Conservation (phyloP, 1,140 invertebrate genomes). For the Theocolax elegans region DNA sequence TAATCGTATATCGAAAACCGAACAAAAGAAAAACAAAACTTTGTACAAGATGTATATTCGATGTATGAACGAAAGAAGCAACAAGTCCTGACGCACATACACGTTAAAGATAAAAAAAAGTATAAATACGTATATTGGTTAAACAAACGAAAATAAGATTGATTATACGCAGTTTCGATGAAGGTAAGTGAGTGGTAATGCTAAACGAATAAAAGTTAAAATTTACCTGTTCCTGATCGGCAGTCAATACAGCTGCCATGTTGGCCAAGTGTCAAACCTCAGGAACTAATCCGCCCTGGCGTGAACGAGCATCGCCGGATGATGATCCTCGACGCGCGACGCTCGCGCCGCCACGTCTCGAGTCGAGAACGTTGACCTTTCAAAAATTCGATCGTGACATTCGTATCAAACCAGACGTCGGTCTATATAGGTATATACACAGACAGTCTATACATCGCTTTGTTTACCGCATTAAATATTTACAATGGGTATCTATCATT, state of each 20-base stretch:
- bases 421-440: no score
- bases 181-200: no score
- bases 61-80: not conserved
- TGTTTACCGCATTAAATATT: no score
- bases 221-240: constrained; percentile 78
- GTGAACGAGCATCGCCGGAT: constrained; percentile 1
- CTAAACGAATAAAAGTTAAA: not conserved
- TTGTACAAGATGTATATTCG: not conserved
- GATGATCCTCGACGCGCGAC: no score
- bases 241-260: constrained; percentile 76
- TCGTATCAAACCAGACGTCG: no score
- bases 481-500: no score
- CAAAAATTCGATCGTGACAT: no score
- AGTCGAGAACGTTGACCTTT: no score
- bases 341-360: no score
- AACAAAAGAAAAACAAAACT: not conserved
- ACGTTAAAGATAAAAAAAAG: not conserved
- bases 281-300: not conserved
- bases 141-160: not conserved
- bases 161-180: not conserved
- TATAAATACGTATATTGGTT: not conserved
- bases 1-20: not conserved
- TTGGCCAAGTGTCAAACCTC: constrained; percentile 49
- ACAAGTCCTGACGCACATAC: not conserved
- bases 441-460: no score